Percentiles rank a stretch among this genome's conserved stretches.
Evolutionary conservation across 2,888 invertebrate genomes (phyloP).

Genomic region (Caenorhabditis sp.): DNA sequence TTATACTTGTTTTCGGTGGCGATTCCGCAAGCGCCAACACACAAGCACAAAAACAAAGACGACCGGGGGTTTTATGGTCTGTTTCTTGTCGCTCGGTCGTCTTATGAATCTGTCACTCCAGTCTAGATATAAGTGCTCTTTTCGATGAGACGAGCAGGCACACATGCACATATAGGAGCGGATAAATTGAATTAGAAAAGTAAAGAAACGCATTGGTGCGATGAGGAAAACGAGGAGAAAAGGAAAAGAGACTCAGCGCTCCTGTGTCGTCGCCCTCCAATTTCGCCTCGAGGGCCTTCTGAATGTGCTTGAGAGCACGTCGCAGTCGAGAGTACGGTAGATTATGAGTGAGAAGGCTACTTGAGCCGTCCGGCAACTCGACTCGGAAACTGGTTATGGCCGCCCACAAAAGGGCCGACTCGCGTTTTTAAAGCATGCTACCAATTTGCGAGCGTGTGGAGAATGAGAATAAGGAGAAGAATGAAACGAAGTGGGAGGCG

Average conservation of each 20-base stretch:
- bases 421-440: background rate
- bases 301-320: conserved; percentile 42
- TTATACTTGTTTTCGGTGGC: no score
- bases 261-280: conserved; percentile 27
- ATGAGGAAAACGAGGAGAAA: conserved; percentile 35
- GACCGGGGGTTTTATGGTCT: conserved; percentile 17
- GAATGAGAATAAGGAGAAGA: background rate
- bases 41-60: conserved; percentile 17
- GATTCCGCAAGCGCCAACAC: background rate
- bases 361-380: conserved; percentile 20
- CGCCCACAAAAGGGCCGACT: background rate
- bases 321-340: conserved; percentile 15
- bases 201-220: conserved; percentile 47
- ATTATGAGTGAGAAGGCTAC: conserved; percentile 13
- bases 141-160: conserved; percentile 21
- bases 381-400: conserved; percentile 23
- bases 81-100: background rate
- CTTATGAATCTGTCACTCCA: conserved; percentile 11
- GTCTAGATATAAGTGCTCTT: conserved; percentile 31
- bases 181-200: conserved; percentile 57
- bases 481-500: background rate
- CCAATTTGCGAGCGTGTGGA: background rate
- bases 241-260: background rate
- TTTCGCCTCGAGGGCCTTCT: conserved; percentile 45
- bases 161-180: conserved; percentile 20